phyloP scores from a whole-genome alignment of 53 echinoderm and acorn worm species.

The Echinarachnius parma region DNA sequence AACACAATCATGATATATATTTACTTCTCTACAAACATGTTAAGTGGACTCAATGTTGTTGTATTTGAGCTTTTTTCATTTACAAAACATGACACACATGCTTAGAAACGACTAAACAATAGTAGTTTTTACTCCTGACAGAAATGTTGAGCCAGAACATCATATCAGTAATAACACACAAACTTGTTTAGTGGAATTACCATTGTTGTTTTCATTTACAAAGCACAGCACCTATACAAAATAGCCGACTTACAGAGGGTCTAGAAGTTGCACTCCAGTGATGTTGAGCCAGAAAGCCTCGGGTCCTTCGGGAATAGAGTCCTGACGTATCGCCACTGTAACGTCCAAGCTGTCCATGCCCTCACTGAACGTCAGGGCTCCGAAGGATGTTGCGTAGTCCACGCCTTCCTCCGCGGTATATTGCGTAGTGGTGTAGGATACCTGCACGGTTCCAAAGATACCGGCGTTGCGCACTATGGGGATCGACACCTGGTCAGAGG shows the following conservation, averaged over 20 bases:
- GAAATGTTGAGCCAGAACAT: too few relatives aligned
- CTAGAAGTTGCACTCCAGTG: conserved; percentile 61
- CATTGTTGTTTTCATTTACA: too few relatives aligned
- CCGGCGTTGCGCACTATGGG: conserved; percentile 82
- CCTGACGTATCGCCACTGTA: conserved; percentile 61
- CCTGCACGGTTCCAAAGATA: conserved; percentile 75
- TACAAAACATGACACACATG: too few relatives aligned
- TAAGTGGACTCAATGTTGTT: too few relatives aligned
- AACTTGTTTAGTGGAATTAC: too few relatives aligned
- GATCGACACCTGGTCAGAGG: conserved; percentile 51
- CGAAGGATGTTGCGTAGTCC: conserved; percentile 60
- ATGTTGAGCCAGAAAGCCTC: conserved; percentile 81
- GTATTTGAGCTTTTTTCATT: too few relatives aligned
- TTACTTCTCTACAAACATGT: too few relatives aligned
- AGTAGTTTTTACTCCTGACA: too few relatives aligned
- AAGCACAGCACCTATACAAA: too few relatives aligned
- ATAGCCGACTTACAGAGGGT: conserved; percentile 61
- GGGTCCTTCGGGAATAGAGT: conserved; percentile 86
- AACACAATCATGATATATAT: too few relatives aligned
- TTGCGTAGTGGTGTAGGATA: conserved; percentile 68
- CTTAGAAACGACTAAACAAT: too few relatives aligned
- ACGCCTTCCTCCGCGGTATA: conserved; percentile 49
- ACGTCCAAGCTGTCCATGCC: conserved; percentile 72
- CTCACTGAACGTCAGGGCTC: conserved; percentile 68
- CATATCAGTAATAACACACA: too few relatives aligned